Percentiles rank a stretch among this genome's conserved stretches.
Evolutionary conservation across 2,113 vertebrate species (phyloP).

Genomic region (Suricata suricatta): DNA sequence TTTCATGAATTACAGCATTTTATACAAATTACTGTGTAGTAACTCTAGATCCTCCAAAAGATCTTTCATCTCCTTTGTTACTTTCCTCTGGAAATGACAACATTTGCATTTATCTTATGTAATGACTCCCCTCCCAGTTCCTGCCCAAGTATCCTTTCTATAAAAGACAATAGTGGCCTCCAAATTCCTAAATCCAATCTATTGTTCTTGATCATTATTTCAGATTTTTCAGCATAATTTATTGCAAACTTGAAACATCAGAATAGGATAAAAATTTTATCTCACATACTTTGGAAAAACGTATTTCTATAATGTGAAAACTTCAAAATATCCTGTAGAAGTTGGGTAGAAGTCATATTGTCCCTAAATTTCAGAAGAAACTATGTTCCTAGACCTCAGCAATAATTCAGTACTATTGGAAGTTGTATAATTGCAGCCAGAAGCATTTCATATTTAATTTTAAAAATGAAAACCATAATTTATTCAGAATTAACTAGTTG

Average conservation of each 20-base stretch:
- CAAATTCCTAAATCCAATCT: neutral
- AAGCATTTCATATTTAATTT: neutral
- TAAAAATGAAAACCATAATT: neutral
- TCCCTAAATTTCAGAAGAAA: neutral
- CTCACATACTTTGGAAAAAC: neutral
- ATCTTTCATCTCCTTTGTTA: neutral
- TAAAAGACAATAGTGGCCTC: neutral
- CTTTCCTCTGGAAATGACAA: neutral
- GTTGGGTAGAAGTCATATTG: neutral
- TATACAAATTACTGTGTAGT: neutral
- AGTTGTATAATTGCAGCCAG: rapidly evolving
- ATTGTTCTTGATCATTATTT: neutral
- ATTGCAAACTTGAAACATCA: neutral
- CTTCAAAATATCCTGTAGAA: neutral
- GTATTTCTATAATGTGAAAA: neutral
- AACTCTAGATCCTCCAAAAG: neutral
- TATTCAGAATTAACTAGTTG: neutral
- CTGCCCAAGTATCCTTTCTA: neutral
- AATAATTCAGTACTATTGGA: neutral
- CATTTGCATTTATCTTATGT: neutral
- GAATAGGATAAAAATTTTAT: neutral
- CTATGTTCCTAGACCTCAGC: rapidly evolving
- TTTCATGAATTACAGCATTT: neutral
- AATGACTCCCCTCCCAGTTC: neutral
- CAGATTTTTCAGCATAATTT: neutral